These are phyloP conservation scores for Lytechinus variegatus DNA, from an alignment of 35 echinoderm and acorn worm species.

Conservation along the genomic window DNA sequence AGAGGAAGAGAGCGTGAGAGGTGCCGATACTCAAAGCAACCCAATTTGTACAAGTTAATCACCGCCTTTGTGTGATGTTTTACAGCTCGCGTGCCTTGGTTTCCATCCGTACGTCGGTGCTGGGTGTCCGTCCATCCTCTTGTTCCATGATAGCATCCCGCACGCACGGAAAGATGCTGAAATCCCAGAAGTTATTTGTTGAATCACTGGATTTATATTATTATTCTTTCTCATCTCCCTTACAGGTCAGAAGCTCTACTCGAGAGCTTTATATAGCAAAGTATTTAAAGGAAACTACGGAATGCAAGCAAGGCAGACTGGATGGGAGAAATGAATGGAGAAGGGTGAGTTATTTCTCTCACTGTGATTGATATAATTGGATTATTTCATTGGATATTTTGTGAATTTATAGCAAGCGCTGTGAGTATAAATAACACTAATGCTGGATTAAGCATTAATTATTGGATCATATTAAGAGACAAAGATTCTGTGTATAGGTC, in stretches of 20 bases:
- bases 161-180: not conserved
- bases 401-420: not conserved
- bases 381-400: not conserved
- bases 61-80: not conserved
- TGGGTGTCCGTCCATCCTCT: not conserved
- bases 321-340: not conserved
- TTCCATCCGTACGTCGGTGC: not conserved
- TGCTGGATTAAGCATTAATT: no score
- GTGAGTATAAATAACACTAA: not conserved
- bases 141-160: not conserved
- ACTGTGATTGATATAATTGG: not conserved
- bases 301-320: not conserved
- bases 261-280: not conserved
- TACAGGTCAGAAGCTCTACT: not conserved
- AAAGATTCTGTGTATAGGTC: no score
- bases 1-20: not conserved
- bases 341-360: not conserved
- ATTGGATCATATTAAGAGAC: no score
- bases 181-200: not conserved
- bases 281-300: conserved; percentile 2
- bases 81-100: not conserved
- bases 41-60: conserved; percentile 13
- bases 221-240: not conserved
- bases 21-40: not conserved
- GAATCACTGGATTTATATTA: not conserved